These are phyloP conservation scores for Paramormyrops hopkinsi DNA, from an alignment of 2,797 vertebrate genomes.

Conservation along the genomic window DNA sequence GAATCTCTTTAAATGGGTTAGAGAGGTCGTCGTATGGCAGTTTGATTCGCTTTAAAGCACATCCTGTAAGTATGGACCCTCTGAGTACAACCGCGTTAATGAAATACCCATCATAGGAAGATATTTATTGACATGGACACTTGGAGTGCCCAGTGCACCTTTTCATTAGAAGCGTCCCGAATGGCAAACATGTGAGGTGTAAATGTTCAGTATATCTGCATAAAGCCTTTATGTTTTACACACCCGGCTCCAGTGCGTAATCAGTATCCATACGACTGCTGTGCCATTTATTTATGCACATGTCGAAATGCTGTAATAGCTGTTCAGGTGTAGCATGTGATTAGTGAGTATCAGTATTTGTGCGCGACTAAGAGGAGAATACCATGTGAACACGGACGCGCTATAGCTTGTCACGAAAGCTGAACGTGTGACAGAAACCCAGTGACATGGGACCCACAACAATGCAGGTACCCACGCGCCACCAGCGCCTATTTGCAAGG, in stretches of 20 bases:
- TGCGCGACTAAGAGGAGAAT: background rate
- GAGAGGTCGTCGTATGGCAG: background rate
- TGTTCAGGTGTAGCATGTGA: background rate
- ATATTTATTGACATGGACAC: background rate
- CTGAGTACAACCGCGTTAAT: background rate
- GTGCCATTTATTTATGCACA: background rate
- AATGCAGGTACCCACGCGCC: background rate
- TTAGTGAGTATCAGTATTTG: background rate
- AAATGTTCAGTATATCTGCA: background rate
- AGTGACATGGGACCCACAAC: background rate
- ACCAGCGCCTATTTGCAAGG: background rate
- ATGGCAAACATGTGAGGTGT: background rate
- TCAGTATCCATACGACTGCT: background rate
- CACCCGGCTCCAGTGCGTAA: background rate
- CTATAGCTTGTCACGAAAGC: background rate
- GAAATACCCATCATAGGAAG: background rate
- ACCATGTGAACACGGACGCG: background rate
- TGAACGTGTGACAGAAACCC: background rate
- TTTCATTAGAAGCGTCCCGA: background rate
- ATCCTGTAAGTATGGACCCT: background rate
- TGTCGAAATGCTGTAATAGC: background rate
- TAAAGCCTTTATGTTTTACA: background rate
- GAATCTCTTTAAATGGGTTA: background rate
- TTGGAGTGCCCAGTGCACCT: background rate
- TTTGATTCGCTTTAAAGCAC: background rate